Evolutionary conservation across 30 jellyfish, hydroid and myxozoan genomes (phyloP).

Genomic region (Clytia hemisphaerica): DNA sequence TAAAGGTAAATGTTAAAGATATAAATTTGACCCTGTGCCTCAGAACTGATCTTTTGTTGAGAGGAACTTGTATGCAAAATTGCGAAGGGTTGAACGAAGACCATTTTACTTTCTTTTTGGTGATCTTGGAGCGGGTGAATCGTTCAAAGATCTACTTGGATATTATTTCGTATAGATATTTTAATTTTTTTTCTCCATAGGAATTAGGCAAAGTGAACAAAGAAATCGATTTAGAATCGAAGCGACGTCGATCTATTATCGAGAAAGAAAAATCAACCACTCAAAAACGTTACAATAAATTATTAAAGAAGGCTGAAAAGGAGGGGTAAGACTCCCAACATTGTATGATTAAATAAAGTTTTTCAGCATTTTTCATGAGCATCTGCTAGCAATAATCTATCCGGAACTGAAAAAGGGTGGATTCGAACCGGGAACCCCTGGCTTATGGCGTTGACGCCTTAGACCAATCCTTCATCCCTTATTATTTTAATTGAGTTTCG

Average conservation of each 20-base stretch:
- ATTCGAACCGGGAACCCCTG: background rate
- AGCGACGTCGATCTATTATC: constrained; percentile 29
- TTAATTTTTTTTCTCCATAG: background rate
- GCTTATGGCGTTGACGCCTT: background rate
- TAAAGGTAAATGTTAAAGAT: too few relatives aligned
- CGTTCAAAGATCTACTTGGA: too few relatives aligned
- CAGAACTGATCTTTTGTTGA: too few relatives aligned
- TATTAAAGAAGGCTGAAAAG: constrained; percentile 74
- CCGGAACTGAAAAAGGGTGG: background rate
- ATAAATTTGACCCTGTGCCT: too few relatives aligned
- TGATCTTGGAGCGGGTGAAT: constrained; percentile 42
- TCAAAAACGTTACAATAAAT: constrained; percentile 65
- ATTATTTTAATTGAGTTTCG: background rate
- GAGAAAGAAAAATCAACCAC: constrained; percentile 65
- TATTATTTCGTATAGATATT: too few relatives aligned
- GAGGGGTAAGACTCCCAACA: constrained; percentile 43
- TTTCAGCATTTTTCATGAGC: background rate
- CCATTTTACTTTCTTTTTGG: background rate
- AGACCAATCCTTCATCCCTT: background rate
- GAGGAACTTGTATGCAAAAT: too few relatives aligned
- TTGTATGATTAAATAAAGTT: background rate
- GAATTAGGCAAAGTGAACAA: constrained; percentile 34
- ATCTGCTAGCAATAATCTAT: too few relatives aligned
- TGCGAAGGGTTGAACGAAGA: background rate
- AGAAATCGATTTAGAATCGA: constrained; percentile 70